Conservation (phyloP, 2,888 invertebrate genomes). For the Acrobasis repandana region DNA sequence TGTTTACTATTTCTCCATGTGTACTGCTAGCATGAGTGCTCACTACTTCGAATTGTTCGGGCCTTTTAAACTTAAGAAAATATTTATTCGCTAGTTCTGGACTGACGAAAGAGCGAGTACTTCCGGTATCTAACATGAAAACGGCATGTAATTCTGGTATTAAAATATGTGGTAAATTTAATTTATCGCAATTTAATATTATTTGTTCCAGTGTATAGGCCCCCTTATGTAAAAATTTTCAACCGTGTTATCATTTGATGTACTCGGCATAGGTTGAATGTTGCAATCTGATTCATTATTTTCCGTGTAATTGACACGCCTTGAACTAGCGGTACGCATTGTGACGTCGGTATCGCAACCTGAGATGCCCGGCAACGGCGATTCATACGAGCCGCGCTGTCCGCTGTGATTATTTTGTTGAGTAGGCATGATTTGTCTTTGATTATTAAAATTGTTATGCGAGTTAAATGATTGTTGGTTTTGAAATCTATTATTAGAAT, state of each 20-base stretch:
- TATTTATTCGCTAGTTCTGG: slow-evolving; percentile 26
- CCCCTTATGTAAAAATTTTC: slow-evolving; percentile 1
- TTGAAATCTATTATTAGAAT: slow-evolving; percentile 5
- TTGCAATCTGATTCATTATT: slow-evolving; percentile 13
- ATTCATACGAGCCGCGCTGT: slow-evolving; percentile 3
- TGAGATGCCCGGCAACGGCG: slow-evolving; percentile 4
- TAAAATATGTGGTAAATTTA: slow-evolving; percentile 27
- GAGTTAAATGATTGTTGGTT: not conserved
- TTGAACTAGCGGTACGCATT: slow-evolving; percentile 24
- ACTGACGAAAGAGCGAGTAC: slow-evolving; percentile 29
- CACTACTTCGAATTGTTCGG: slow-evolving; percentile 25
- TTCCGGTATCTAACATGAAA: slow-evolving; percentile 33
- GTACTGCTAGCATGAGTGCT: not conserved
- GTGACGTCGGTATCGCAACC: slow-evolving; percentile 24
- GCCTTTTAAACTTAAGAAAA: slow-evolving; percentile 14
- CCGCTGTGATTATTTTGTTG: not conserved
- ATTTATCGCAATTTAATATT: slow-evolving; percentile 10
- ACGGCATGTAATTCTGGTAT: slow-evolving; percentile 29
- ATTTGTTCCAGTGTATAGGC: slow-evolving; percentile 8
- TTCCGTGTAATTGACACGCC: slow-evolving; percentile 23
- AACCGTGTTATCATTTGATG: not conserved
- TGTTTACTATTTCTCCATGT: not conserved
- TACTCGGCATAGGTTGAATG: slow-evolving; percentile 3
- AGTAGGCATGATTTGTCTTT: no score
- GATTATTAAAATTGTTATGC: no score